Base-by-base conservation (phyloP, 1,140 invertebrate species). In the Leptoteleia sp. region DNA sequence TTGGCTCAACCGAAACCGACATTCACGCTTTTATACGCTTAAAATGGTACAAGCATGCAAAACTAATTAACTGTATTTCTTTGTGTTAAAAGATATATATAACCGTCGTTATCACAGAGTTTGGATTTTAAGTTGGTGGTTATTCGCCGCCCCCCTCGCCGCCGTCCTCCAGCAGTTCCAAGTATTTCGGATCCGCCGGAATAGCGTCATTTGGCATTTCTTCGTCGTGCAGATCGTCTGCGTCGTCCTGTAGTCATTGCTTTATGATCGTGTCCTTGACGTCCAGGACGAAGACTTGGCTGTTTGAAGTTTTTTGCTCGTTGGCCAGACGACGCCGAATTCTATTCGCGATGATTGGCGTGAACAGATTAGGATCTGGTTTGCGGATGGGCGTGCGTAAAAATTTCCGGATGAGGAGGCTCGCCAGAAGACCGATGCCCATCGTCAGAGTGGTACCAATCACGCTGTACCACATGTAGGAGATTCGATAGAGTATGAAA, bases 381-480 rank as follows among this genome's bases (percentile, higher is more conserved):
- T 82, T 83, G 17, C 43, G 81, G 68, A 62, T 73, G 13, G 61
- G 79, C 37, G 15, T 64, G 25, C 75, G 84, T 48, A 59, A 81
- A 33, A 83, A 79, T 70, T 25, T 83, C 15, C 62, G 84, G 31
- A 85, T 79, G 12, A 91, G 31, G 12, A 87, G 80, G 73, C 93
- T 93, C 1, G 92, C 83, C 0, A 94, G 15, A 31, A 92, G 88
- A 7, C 95, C 94, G 17, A 94, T 82, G 0, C 93, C 35, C 12
- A 95, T 79, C 0, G 94, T 93, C 0, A 93, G 79, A 0, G 90
- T 0, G 47, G 94, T 91, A 43, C 94, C 95, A 22, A 95, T 88
- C 1, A 93, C 91, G 0, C 93, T 91, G 77, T 93, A 93, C 92
- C 92, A 93, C 80, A 93, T 89, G 68, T 93, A 93, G 9, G 92